Base-by-base conservation (phyloP, 1,140 invertebrate species). In the Drosophila subobscura region DNA sequence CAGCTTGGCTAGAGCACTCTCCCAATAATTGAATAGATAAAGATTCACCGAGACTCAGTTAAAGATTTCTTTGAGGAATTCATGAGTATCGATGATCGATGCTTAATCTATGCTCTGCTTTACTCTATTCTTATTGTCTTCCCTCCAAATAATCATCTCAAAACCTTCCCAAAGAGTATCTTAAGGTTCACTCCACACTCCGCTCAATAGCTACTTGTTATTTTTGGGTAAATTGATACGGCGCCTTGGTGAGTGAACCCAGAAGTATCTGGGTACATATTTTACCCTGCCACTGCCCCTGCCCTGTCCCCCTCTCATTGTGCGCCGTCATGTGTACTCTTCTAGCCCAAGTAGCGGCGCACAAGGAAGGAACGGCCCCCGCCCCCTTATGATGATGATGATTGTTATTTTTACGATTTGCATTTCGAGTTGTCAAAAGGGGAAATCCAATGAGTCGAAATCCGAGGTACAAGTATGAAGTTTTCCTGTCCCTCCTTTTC, bases 161-260 rank as follows among this genome's bases (percentile, higher is more conserved):
- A 12, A 42, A 42, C 25, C 12, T 12, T 6, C 4, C 16, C 5
- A 14, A n/a, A 45, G 64, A 41, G 64, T 67, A 67, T 45, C 25
- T 8, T n/a, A 0, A 7, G 25, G 37, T 22, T 23, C 41, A 37
- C 16, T 14, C 44, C 16, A 37, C 3, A 12, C 25, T 44, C 44
- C 37, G 10, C 46, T 40, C 33, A 37, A 27, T 64, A 59, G 58
- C 58, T 41, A 51, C 56, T 72, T 72, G 52, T 72, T 78, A 84
- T 81, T 78, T 67, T 72, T 65, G 71, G 71, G 73, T 78, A 86
- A 86, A 88, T 78, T 86, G 81, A 86, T 88, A 86, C 70, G 74
- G 61, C 63, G 72, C 61, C 72, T 60, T 55, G 52, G 53, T 51
- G 72, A 73, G 68, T 61, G 58, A 72, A 55, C 65, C 65, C 67